Base-by-base conservation (phyloP, 2,888 invertebrate species). In the Campoplex nolae region DNA sequence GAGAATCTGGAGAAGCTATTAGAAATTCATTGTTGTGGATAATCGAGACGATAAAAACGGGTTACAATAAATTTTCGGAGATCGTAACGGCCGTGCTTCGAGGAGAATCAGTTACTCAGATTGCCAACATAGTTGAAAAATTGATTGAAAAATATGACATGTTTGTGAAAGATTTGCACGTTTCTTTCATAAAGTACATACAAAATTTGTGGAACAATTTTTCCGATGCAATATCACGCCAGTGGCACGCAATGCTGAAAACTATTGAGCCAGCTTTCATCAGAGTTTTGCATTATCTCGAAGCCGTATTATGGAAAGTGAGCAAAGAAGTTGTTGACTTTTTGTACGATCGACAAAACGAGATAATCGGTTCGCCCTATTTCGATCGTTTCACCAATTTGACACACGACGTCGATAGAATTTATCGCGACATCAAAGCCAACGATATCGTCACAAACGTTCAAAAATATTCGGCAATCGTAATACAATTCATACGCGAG, bases 371-470 rank as follows among this genome's bases (percentile, higher is more conserved):
- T 76, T 97, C 97, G 0, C 97, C 97, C 0, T 98, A 98, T 91
- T 98, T 97, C 92, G 97, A 97, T 89, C 97, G 97, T 90, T 97
- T 98, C 16, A 96, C 97, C 1, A 97, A 97, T 84, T 96, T 98
- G 90, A 97, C 97, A 0, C 97, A 97, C 90, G 97, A 98, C 92
- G 95, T 98, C 88, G 98, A 98, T 92, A 95, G 94, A 94, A 95
- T 98, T 74, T 98, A 98, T 93, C 96, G 96, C 82, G 98, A 98
- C 90, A 95, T 98, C 9, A 96, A 96, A 75, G 96, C 96, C 83
- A 97, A 98, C 92, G 98, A 98, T 90, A 95, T 97, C 0, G 95
- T 98, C 38, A 97, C 97, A 0, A 98, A 97, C 92, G 95, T 98
- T 54, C 96, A 96, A 92, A 98, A 98, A 92, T 98, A 98, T 94